These are phyloP conservation scores for Drosophila grimshawi DNA, from an alignment of 1,140 invertebrate species.

Conservation along the genomic window DNA sequence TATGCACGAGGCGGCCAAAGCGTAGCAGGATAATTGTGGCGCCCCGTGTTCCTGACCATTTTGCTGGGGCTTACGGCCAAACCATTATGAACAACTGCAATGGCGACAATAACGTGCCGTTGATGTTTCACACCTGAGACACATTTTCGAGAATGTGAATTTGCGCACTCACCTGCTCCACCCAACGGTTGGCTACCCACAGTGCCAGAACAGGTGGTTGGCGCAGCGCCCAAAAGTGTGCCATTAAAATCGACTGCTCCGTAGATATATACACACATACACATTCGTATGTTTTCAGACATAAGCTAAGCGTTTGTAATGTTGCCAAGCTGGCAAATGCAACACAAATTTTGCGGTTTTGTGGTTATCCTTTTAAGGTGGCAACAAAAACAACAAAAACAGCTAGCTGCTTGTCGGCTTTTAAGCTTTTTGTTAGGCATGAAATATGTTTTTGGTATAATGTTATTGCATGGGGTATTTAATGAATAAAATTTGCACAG, in stretches of 20 bases:
- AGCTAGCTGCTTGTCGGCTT: slow-evolving; percentile 22
- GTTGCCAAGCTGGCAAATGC: slow-evolving; percentile 67
- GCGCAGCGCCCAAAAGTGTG: slow-evolving; percentile 66
- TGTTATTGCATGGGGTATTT: slow-evolving; percentile 57
- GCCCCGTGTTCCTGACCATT: slow-evolving; percentile 22
- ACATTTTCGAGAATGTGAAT: slow-evolving; percentile 41
- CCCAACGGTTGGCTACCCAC: neutral
- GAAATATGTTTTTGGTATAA: slow-evolving; percentile 57
- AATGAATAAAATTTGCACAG: slow-evolving; percentile 56
- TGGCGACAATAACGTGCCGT: slow-evolving; percentile 74
- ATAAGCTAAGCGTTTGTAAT: slow-evolving; percentile 35
- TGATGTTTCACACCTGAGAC: slow-evolving; percentile 80
- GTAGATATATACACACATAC: slow-evolving; percentile 2
- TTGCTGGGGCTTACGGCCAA: slow-evolving; percentile 62
- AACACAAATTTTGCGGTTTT: slow-evolving; percentile 74
- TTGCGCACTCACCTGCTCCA: neutral
- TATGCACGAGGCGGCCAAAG: slow-evolving; percentile 33
- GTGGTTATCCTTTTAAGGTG: slow-evolving; percentile 65
- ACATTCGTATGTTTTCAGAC: slow-evolving; percentile 12
- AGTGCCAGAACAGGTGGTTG: slow-evolving; percentile 67
- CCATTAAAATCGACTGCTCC: slow-evolving; percentile 61
- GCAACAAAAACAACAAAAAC: slow-evolving; percentile 33
- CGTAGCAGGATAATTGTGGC: slow-evolving; percentile 64
- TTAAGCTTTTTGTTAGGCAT: slow-evolving; percentile 64
- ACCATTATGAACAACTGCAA: slow-evolving; percentile 80